Evolutionary conservation across 2,797 vertebrate genomes (phyloP).

Genomic region (Calcarius lapponicus): DNA sequence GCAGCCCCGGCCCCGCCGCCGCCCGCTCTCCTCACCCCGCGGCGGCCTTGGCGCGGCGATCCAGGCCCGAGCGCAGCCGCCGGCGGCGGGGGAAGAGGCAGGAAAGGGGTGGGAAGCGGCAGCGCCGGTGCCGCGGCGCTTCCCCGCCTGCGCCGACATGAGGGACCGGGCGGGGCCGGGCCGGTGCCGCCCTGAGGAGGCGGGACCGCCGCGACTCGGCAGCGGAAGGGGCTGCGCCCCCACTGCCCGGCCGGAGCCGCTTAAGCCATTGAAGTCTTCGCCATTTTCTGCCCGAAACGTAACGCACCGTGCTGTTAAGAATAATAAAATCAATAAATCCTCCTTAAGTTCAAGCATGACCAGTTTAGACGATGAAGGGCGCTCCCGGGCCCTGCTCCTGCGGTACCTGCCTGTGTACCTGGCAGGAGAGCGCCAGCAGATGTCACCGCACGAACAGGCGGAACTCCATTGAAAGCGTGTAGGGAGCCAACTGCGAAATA

Average conservation of each 20-base stretch:
- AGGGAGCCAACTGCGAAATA: rapidly evolving
- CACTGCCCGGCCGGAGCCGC: rapidly evolving
- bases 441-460: rapidly evolving
- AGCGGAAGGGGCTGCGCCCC: rapidly evolving
- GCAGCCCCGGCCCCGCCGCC: not conserved
- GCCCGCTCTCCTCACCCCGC: not conserved
- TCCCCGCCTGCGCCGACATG: conserved; percentile 50
- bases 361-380: rapidly evolving
- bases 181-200: not conserved
- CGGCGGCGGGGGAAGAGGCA: not conserved
- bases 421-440: not conserved
- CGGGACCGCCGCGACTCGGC: rapidly evolving
- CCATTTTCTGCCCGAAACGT: not conserved
- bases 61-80: not conserved
- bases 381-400: not conserved
- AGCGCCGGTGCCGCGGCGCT: not conserved
- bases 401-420: rapidly evolving
- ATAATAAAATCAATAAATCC: not conserved
- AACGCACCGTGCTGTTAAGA: not conserved
- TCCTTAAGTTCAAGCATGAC: not conserved
- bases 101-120: not conserved
- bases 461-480: too few relatives aligned
- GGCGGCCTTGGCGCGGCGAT: not conserved
- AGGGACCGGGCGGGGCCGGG: not conserved
- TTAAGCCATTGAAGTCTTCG: rapidly evolving